Conservation (phyloP, 2,113 vertebrate species). For the Suricata suricatta region DNA sequence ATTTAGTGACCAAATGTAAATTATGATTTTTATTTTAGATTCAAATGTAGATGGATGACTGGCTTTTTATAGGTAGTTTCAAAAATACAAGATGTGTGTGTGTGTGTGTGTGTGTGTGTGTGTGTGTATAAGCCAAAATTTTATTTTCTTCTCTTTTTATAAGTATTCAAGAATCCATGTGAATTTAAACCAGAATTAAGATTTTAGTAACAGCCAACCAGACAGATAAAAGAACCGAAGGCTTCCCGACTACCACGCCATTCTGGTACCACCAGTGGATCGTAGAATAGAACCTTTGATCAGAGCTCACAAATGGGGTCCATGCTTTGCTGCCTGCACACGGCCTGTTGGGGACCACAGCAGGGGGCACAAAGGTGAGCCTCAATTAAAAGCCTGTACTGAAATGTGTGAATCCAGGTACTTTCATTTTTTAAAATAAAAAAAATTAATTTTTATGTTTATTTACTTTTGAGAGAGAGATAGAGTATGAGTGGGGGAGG, state of each 20-base stretch:
- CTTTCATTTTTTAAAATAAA: too few species aligned
- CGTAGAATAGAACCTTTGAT: rapidly evolving
- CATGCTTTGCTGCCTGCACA: rapidly evolving
- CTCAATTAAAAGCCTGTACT: neutral
- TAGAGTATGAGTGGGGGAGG: too few species aligned
- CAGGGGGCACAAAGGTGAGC: neutral
- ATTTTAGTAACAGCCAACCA: neutral
- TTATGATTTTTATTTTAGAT: conserved; percentile 43
- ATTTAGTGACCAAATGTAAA: conserved; percentile 53
- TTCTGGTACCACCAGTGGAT: neutral
- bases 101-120: neutral
- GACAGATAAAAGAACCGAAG: neutral
- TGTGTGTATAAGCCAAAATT: neutral
- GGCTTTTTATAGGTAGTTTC: conserved; percentile 12
- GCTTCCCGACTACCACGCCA: rapidly evolving
- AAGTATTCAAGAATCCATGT: neutral
- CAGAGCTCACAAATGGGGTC: neutral
- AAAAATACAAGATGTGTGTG: neutral
- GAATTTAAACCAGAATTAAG: neutral
- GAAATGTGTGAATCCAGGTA: neutral
- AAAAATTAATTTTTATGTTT: too few species aligned
- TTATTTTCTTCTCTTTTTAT: neutral
- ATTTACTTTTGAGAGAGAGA: too few species aligned
- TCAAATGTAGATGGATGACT: neutral
- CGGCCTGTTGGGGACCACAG: neutral